These are phyloP conservation scores for Acanthurus lineatus DNA, from an alignment of 2,797 vertebrate genomes.

Conservation along the genomic window DNA sequence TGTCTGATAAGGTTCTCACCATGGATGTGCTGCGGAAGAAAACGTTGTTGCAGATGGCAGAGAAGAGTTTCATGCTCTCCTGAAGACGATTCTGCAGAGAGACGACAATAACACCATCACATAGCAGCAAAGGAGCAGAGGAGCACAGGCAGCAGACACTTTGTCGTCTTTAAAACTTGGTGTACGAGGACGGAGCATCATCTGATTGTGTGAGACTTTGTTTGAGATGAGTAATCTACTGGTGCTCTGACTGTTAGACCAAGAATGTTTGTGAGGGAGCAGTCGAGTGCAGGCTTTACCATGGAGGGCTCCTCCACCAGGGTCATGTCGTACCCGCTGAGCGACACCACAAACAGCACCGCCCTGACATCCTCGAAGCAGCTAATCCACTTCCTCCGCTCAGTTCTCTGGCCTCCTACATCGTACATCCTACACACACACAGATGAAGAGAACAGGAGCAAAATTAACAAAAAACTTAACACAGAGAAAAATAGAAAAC, in stretches of 20 bases:
- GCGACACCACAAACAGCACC: conserved; percentile 86
- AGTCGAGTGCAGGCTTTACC: conserved; percentile 66
- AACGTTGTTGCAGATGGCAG: conserved; percentile 87
- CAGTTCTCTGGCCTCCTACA: conserved; percentile 85
- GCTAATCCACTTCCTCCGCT: conserved; percentile 87
- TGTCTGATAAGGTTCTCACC: conserved; percentile 65
- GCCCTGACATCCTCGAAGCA: conserved; percentile 87
- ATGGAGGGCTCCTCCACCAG: conserved; percentile 83
- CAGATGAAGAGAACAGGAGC: too few relatives aligned
- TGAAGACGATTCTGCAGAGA: conserved; percentile 85
- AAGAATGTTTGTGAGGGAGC: not conserved
- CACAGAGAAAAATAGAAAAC: not conserved
- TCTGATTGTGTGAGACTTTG: conserved; percentile 3
- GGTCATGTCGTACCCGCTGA: conserved; percentile 88
- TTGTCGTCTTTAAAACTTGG: conserved; percentile 5
- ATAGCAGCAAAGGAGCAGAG: not conserved
- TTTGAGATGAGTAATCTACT: not conserved
- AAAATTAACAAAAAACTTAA: not conserved
- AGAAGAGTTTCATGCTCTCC: conserved; percentile 87
- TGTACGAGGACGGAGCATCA: not conserved
- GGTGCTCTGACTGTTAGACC: not conserved
- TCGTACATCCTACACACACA: conserved; percentile 81
- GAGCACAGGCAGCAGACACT: not conserved
- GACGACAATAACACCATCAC: conserved; percentile 22
- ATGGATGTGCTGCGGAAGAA: conserved; percentile 87